Evolutionary conservation across 1,140 invertebrate genomes (phyloP).

Genomic region (Triops cancriformis): DNA sequence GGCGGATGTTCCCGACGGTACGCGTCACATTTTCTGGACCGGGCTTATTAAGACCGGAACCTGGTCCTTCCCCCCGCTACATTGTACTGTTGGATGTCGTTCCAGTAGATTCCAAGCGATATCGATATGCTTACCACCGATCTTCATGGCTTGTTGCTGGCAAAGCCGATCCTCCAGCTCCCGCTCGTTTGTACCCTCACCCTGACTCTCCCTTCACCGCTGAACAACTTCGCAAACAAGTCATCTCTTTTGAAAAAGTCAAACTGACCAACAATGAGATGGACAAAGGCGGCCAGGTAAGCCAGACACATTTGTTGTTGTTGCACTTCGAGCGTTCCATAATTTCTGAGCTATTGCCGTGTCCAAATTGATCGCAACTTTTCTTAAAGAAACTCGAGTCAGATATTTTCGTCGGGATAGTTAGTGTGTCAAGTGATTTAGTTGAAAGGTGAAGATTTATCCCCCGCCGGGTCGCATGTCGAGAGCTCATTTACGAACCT

Average conservation of each 20-base stretch:
- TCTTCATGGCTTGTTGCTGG: constrained; percentile 59
- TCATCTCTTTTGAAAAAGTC: constrained; percentile 63
- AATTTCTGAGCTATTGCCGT: background rate
- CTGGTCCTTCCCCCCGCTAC: constrained; percentile 44
- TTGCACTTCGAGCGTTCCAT: background rate
- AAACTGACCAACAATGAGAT: constrained; percentile 63
- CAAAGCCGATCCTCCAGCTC: constrained; percentile 57
- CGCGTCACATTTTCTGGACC: constrained; percentile 51
- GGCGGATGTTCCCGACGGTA: constrained; percentile 61
- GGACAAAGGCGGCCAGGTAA: constrained; percentile 58
- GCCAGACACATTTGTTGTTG: constrained; percentile 33
- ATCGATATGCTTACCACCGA: constrained; percentile 60
- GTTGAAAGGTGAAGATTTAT: constrained; percentile 11
- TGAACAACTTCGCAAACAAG: constrained; percentile 55
- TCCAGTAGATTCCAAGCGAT: constrained; percentile 55
- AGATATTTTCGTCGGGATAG: background rate
- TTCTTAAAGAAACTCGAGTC: background rate
- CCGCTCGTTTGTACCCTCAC: constrained; percentile 52
- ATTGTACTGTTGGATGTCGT: constrained; percentile 56
- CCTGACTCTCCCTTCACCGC: constrained; percentile 56
- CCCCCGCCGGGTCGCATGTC: constrained; percentile 11
- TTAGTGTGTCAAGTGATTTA: constrained; percentile 14
- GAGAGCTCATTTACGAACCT: constrained; percentile 9
- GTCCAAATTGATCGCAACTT: background rate
- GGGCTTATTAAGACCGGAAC: constrained; percentile 14